Conservation (phyloP, 2,888 invertebrate species). For the Leptinotarsa haldemani region DNA sequence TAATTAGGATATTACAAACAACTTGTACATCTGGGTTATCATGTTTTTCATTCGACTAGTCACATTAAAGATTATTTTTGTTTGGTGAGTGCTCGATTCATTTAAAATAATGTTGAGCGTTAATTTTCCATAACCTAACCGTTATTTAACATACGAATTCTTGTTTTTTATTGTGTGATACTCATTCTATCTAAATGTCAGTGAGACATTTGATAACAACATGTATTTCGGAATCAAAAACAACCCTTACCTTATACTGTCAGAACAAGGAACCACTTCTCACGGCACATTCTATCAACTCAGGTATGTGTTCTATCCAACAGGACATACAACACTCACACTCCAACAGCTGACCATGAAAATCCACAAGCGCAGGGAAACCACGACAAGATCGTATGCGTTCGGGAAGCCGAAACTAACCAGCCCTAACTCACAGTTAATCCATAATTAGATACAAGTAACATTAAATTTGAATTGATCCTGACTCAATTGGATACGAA, state of each 20-base stretch:
- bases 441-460: neutral
- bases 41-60: neutral
- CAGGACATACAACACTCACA: conserved; percentile 20
- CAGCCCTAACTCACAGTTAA: neutral
- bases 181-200: no score
- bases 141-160: no score
- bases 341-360: conserved; percentile 26
- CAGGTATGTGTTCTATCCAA: conserved; percentile 12
- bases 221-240: neutral
- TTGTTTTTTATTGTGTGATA: no score
- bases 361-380: conserved; percentile 12
- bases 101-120: no score
- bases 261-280: conserved; percentile 12
- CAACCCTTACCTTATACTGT: conserved; percentile 3
- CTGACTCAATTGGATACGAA: neutral
- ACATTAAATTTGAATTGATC: neutral
- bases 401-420: conserved; percentile 1
- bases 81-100: no score
- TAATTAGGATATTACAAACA: no score
- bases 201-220: no score
- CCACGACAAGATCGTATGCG: conserved; percentile 2
- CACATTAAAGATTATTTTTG: neutral
- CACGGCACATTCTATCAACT: conserved; percentile 7
- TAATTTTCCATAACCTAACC: no score
- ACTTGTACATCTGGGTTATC: neutral